Base-by-base conservation (phyloP, 1,140 invertebrate species). In the Pseudachorutes palmiensis region DNA sequence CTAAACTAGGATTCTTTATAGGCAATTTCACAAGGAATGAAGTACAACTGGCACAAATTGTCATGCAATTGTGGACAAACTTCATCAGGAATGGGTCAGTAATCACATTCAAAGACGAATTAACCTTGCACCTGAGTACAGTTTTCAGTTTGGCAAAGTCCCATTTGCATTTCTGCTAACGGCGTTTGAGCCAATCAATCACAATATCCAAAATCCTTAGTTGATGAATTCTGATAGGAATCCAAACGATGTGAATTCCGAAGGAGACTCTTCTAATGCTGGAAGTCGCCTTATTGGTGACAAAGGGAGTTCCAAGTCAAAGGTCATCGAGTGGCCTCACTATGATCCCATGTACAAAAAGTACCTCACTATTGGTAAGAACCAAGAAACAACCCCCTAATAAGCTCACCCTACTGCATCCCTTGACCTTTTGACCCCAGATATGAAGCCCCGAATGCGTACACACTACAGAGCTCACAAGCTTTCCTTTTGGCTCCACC, bases 11-110 rank as follows among this genome's bases (percentile, higher is more conserved):
- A 65, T 78, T 79, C 36, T 95, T 93, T 78, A 86, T 86, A 30
- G 85, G 86, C 73, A 92, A 94, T 80, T 98, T 93, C 79, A 94
- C 90, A 5, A 90, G 89, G 77, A 84, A 88, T 24, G 95, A 98
- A 81, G 84, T 89, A 62, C 85, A 87, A 60, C 82, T 98, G 3
- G 89, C 93, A 0, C 91, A 97, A 79, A 89, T 89, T 64, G 89
- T 96, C 59, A 97, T 98, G 83, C 85, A 89, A 30, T 96, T 95
- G 77, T 89, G 94, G 81, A 88, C 91, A n/a, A 98, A 98, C 81
- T 99, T 99, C 78, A 92, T 92, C 16, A 90, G 91, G 77, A 91
- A 88, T n/a, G 96, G 96, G 95, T 98, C 82, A 87, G 87, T 84
- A 59, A n/a, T n/a, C n/a, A n/a, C n/a, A n/a, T n/a, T n/a, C n/a